These are phyloP conservation scores for Ramphastos sulfuratus DNA, from an alignment of 2,113 vertebrate species.

Conservation along the genomic window DNA sequence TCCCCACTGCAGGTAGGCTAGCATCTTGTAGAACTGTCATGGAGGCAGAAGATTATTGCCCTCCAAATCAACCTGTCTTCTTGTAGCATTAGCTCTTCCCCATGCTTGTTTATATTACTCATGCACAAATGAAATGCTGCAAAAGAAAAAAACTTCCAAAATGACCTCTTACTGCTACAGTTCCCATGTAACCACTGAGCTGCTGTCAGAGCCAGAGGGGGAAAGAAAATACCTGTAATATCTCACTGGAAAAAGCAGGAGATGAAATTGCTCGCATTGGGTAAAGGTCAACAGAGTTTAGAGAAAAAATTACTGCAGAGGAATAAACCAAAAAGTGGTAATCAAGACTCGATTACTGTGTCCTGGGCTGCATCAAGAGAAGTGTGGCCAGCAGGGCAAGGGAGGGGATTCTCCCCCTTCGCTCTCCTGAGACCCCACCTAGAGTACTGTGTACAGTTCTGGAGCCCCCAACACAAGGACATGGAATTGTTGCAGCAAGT, in stretches of 20 bases:
- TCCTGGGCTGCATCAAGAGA: too few relatives aligned
- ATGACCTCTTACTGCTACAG: not conserved
- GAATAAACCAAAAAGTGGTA: not conserved
- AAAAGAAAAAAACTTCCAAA: not conserved
- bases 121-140: not conserved
- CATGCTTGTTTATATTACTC: not conserved
- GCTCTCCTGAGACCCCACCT: too few relatives aligned
- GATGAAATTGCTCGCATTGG: not conserved
- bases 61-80: not conserved
- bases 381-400: too few relatives aligned
- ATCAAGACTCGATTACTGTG: not conserved
- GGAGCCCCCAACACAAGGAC: too few relatives aligned
- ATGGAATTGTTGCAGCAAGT: too few relatives aligned
- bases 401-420: too few relatives aligned
- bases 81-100: not conserved
- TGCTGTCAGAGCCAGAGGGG: not conserved
- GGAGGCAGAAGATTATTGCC: not conserved
- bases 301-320: not conserved
- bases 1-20: not conserved
- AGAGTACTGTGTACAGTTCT: too few relatives aligned
- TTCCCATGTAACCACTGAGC: not conserved
- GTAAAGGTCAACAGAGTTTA: not conserved
- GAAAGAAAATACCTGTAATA: not conserved
- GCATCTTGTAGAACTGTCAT: not conserved
- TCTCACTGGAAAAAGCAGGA: not conserved